Evolutionary conservation across 1,140 invertebrate species (phyloP), one percentile per base, ranked within the genome.

Genomic region (Heliconius congener): DNA sequence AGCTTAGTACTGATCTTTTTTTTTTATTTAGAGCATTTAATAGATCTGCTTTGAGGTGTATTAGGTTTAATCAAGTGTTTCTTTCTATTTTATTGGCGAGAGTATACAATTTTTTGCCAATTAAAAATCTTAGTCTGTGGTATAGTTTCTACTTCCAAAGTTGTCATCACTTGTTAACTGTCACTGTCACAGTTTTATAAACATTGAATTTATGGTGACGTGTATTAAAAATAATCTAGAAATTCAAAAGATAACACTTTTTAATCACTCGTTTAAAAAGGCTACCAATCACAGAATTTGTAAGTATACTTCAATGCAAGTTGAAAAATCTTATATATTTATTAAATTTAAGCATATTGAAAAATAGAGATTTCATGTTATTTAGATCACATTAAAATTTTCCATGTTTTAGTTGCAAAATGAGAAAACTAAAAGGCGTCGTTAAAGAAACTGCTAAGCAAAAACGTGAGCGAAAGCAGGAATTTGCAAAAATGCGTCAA

Each of bases 381-480:
- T 71, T 75, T 79, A 50, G 46, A 42, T 39, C 52, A 57, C 30
- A 71, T 79, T 71, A 66, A 18, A 55, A 42, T 27, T 34, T 11
- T 57, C 16, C 27, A 66, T 52, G 73, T 81, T 81, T 83, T 71
- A 83, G 83, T 71, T 71, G 46, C 50, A 84, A 23, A 71, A 98
- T 97, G 97, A 95, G 96, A 73, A 97, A 97, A 87, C 93, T 97
- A 34, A 98, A 98, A 91, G 97, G 97, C 76, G 96, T 97, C 75
- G 96, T 96, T 39, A 98, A 98, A 94, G 97, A 98, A 95, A 97
- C 96, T 0, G 96, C 96, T n/a, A 97, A 96, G 90, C 97, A 98
- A 89, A 97, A 97, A 87, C 96, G 97, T 78, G 97, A 98, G 85
- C 95, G 97, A 37, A 98, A 97, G 92, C 97, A 97, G 89, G 97